Conservation (phyloP, 2,797 vertebrate species). For the Hippopotamyrus pictus region DNA sequence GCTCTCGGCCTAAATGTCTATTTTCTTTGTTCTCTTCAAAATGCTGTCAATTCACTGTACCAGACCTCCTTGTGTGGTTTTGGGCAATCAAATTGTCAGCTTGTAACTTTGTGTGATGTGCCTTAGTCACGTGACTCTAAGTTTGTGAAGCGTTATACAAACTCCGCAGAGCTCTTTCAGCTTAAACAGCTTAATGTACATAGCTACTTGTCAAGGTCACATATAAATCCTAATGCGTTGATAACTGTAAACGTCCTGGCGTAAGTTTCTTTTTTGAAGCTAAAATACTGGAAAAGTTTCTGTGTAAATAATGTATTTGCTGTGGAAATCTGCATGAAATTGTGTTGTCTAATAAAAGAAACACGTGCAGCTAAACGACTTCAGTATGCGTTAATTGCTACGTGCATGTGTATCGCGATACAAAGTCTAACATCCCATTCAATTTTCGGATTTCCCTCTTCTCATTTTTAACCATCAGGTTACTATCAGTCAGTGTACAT, state of each 20-base stretch:
- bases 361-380: background rate
- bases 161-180: background rate
- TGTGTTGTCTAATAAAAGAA: slow-evolving; percentile 17
- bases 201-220: background rate
- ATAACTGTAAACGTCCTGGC: background rate
- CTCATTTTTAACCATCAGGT: background rate
- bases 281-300: background rate
- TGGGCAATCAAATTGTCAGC: slow-evolving; percentile 4
- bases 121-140: slow-evolving; percentile 9
- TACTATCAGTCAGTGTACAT: background rate
- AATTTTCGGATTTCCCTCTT: background rate
- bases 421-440: background rate
- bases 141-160: background rate
- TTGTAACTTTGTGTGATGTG: slow-evolving; percentile 16
- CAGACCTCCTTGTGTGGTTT: background rate
- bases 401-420: background rate
- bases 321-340: slow-evolving; percentile 17
- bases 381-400: background rate
- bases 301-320: slow-evolving; percentile 17
- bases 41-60: background rate
- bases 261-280: slow-evolving; percentile 9
- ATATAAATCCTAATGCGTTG: background rate
- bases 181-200: background rate
- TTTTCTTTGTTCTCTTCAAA: background rate
- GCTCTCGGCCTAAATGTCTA: background rate